Percentiles rank a stretch among this genome's conserved stretches.
Evolutionary conservation across 2,797 vertebrate genomes (phyloP).

Genomic region (Sciaenops ocellatus): DNA sequence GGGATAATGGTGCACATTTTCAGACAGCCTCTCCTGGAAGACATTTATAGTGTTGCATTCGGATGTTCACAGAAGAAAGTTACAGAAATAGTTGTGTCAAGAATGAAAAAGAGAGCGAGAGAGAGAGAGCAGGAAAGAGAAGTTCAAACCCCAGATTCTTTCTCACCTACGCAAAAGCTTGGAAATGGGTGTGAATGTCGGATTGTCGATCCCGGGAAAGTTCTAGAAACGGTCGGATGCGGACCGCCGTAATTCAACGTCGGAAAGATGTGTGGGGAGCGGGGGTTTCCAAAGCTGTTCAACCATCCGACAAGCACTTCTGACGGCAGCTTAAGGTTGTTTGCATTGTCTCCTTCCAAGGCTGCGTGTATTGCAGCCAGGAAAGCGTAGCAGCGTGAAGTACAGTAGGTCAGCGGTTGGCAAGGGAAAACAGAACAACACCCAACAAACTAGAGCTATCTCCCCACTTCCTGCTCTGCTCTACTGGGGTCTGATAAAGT

Average conservation of each 20-base stretch:
- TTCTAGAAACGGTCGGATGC: neutral
- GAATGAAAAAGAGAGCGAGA: too few species aligned
- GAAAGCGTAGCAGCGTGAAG: conserved; percentile 47
- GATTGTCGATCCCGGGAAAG: neutral
- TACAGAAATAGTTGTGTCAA: neutral
- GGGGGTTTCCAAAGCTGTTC: neutral
- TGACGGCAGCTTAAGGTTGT: conserved; percentile 24
- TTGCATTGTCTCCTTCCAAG: conserved; percentile 34
- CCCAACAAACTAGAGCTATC: conserved; percentile 26
- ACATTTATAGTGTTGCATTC: neutral
- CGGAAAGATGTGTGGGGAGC: neutral
- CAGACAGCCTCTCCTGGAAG: neutral
- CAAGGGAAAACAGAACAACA: conserved; percentile 48
- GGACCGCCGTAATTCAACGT: neutral
- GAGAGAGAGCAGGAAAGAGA: neutral
- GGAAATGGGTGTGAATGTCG: neutral
- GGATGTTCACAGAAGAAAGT: neutral
- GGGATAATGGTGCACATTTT: neutral
- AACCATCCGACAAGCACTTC: conserved; percentile 2
- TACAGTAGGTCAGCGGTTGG: conserved; percentile 59
- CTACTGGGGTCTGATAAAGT: conserved; percentile 28
- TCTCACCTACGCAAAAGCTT: neutral
- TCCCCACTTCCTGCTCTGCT: conserved; percentile 33
- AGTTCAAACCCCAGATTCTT: neutral
- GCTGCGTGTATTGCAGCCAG: conserved; percentile 33